Evolutionary conservation across 2,113 vertebrate species (phyloP).

Genomic region (Protobothrops mucrosquamatus): DNA sequence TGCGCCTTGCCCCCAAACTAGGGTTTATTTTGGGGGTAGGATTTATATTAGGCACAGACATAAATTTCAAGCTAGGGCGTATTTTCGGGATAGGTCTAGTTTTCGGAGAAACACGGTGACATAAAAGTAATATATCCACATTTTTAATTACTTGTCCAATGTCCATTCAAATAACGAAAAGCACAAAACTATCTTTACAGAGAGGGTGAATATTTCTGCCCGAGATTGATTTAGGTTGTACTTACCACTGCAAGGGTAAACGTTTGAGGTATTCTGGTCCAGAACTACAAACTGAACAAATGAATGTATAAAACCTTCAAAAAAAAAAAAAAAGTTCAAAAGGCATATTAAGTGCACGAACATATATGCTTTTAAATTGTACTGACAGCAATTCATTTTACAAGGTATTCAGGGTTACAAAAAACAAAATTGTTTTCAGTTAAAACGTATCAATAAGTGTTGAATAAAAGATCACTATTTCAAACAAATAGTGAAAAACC

Average conservation of each 20-base stretch:
- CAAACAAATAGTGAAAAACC: background rate
- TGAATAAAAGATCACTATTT: background rate
- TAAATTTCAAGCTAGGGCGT: too few relatives aligned
- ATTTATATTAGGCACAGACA: too few relatives aligned
- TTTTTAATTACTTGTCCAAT: background rate
- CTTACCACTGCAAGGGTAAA: conserved; percentile 93
- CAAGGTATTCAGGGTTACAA: conserved; percentile 4
- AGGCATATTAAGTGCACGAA: background rate
- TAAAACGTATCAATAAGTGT: background rate
- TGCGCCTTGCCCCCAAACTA: too few relatives aligned
- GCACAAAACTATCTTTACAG: background rate
- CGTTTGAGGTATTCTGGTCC: conserved; percentile 98
- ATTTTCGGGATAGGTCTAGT: too few relatives aligned
- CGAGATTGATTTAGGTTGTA: conserved; percentile 2
- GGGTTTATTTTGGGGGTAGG: too few relatives aligned
- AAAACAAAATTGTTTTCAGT: background rate
- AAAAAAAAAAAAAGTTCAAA: conserved; percentile 33
- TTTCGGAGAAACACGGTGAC: too few relatives aligned
- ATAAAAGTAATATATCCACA: background rate
- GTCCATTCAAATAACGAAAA: background rate
- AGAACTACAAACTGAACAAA: conserved; percentile 97
- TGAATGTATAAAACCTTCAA: conserved; percentile 94
- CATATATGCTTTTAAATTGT: background rate
- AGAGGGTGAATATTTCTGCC: background rate
- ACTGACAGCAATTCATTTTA: conserved; percentile 2